Evolutionary conservation across 1,140 invertebrate species (phyloP).

Genomic region (Heliconius hewitsoni): DNA sequence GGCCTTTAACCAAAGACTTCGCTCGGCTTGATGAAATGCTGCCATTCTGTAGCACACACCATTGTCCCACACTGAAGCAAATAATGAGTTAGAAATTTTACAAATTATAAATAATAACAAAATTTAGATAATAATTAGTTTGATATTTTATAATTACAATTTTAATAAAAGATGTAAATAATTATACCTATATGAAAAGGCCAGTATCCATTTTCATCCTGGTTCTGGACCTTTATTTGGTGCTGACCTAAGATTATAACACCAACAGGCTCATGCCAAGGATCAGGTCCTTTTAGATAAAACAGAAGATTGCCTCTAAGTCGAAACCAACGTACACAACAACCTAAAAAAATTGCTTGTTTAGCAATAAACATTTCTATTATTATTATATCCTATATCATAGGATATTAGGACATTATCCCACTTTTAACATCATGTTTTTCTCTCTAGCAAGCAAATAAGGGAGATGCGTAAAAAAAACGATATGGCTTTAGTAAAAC

Average conservation of each 20-base stretch:
- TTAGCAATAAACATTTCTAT: not conserved
- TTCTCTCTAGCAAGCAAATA: not conserved
- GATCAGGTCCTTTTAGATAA: constrained; percentile 95
- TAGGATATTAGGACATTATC: no score
- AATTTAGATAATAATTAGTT: constrained; percentile 21
- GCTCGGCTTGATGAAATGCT: constrained; percentile 89
- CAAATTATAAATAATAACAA: not conserved
- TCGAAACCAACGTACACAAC: constrained; percentile 93
- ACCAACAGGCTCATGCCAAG: constrained; percentile 92
- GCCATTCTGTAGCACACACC: constrained; percentile 90
- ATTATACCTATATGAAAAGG: constrained; percentile 86
- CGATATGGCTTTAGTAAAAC: not conserved
- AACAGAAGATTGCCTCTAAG: constrained; percentile 96
- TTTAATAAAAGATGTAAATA: constrained; percentile 24
- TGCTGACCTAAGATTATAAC: constrained; percentile 94
- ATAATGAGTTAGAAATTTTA: not conserved
- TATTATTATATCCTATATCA: not conserved
- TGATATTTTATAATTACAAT: not conserved
- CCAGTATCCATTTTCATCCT: constrained; percentile 83
- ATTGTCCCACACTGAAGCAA: constrained; percentile 89
- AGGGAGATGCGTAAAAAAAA: not conserved
- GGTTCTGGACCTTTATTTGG: constrained; percentile 78
- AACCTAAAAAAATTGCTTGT: constrained; percentile 82
- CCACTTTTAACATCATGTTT: not conserved
- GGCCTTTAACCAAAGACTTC: constrained; percentile 93